Evolutionary conservation across 2,797 vertebrate species (phyloP).

Genomic region (Monodelphis domestica): DNA sequence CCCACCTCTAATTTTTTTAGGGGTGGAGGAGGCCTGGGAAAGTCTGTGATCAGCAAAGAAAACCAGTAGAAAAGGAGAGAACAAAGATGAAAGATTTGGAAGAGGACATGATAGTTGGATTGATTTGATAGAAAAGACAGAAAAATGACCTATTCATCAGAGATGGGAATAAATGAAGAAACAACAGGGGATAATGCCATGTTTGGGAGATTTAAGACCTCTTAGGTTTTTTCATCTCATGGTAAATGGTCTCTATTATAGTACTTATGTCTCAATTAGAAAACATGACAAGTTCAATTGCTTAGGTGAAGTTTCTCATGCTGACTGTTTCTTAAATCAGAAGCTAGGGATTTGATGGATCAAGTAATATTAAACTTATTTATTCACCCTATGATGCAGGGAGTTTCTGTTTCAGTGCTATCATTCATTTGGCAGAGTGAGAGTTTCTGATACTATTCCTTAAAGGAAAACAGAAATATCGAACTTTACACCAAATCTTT

Average conservation of each 20-base stretch:
- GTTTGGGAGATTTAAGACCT: not conserved
- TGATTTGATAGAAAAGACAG: not conserved
- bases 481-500: constrained; percentile 11
- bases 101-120: not conserved
- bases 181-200: not conserved
- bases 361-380: constrained; percentile 36
- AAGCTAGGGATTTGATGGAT: not conserved
- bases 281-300: not conserved
- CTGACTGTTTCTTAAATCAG: constrained; percentile 18
- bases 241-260: not conserved
- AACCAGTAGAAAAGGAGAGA: not conserved
- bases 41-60: not conserved
- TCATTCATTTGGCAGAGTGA: constrained; percentile 6
- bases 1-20: no score
- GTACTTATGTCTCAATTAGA: not conserved
- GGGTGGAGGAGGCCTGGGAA: not conserved
- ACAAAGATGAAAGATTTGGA: not conserved
- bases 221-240: not conserved
- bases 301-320: not conserved
- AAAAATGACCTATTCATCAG: not conserved
- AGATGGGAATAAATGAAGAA: not conserved
- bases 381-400: not conserved
- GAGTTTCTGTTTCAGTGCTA: not conserved
- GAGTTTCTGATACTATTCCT: not conserved
- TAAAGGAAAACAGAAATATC: constrained; percentile 20